A percentile compares a stretch with the other conserved stretches of the same genome.
phyloP scores from a whole-genome alignment of 2,888 invertebrate species.

The Scelioninae gen. 1 region DNA sequence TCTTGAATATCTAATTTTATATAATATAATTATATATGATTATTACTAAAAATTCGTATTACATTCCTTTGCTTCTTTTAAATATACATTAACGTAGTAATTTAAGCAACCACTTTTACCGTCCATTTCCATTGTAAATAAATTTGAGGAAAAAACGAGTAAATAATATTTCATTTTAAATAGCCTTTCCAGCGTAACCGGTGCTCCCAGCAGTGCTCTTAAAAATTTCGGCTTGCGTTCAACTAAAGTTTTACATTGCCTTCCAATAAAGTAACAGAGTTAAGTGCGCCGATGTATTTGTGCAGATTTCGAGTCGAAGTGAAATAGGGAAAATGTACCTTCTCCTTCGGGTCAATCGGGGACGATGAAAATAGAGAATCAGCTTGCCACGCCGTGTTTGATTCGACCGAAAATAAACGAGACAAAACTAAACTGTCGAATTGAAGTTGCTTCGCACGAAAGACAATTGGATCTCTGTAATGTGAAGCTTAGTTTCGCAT shows the following conservation, averaged over 20 bases:
- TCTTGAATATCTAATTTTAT: too few species aligned
- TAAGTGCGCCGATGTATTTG: slow-evolving; percentile 42
- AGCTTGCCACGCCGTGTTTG: too few species aligned
- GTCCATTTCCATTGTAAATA: slow-evolving; percentile 34
- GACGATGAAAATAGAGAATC: too few species aligned
- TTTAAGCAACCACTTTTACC: slow-evolving; percentile 22
- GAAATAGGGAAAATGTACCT: too few species aligned
- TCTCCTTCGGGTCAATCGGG: too few species aligned
- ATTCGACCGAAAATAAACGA: slow-evolving; percentile 52
- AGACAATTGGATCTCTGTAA: slow-evolving; percentile 51
- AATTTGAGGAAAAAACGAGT: slow-evolving; percentile 37
- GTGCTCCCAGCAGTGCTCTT: slow-evolving; percentile 36
- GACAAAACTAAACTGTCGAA: slow-evolving; percentile 45
- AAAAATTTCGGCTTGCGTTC: slow-evolving; percentile 47
- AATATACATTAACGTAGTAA: slow-evolving; percentile 30
- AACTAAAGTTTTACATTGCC: slow-evolving; percentile 49
- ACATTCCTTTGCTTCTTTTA: background rate
- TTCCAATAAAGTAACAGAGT: slow-evolving; percentile 50
- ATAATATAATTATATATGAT: too few species aligned
- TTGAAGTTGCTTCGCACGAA: slow-evolving; percentile 45
- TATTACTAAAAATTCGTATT: too few species aligned
- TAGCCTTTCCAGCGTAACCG: slow-evolving; percentile 25
- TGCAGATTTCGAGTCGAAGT: slow-evolving; percentile 17
- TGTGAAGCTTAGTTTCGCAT: slow-evolving; percentile 40
- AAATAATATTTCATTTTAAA: slow-evolving; percentile 50